Evolutionary conservation across 2,888 invertebrate species (phyloP), one percentile per base, ranked within the genome.

Genomic region (Drosophila austrosaltans): DNA sequence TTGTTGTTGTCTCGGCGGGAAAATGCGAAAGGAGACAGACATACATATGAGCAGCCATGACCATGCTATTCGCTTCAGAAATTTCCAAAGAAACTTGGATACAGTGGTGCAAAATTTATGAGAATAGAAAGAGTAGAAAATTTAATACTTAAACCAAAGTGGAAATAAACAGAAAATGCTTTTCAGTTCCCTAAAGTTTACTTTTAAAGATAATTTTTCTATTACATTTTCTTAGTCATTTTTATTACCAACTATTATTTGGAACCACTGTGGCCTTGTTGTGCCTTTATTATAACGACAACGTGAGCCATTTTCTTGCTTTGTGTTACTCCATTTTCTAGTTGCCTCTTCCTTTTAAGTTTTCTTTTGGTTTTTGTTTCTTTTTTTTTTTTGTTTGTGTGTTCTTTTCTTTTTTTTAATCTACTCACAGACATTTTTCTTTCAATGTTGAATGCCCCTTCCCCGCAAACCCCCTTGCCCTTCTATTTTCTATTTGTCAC

Each of bases 391-490:
- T 44, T 44, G 7, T 61, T 64, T 10, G 10, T 4, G 16, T 16
- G 16, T 16, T 16, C 53, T 66, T 53, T 62, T 78, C 59, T 69
- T 39, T 39, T 63, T 82, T 88, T 79, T 88, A 85, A 85, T 85
- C 88, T 88, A 88, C 79, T 86, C 76, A 69, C 64, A 88, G 83
- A 88, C 83, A 85, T 81, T 88, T 81, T 81, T 83, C 84, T 81
- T 86, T 86, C 75, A 79, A 81, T 86, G 86, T 76, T 73, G 72
- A 48, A 53, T 56, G 61, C 12, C 58, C 68, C 36, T 36, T 36
- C 10, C 36, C 8, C 8, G 5, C 30, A 30, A 28, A 40, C 57
- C 32, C 40, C 6, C 36, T 30, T 28, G 10, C 20, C 48, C 32
- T 53, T 53, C 44, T 30, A 77, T 85, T 84, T 86, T 85, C 86